phyloP scores from a whole-genome alignment of 2,888 invertebrate genomes.

The Stenolophus ochropezus region DNA sequence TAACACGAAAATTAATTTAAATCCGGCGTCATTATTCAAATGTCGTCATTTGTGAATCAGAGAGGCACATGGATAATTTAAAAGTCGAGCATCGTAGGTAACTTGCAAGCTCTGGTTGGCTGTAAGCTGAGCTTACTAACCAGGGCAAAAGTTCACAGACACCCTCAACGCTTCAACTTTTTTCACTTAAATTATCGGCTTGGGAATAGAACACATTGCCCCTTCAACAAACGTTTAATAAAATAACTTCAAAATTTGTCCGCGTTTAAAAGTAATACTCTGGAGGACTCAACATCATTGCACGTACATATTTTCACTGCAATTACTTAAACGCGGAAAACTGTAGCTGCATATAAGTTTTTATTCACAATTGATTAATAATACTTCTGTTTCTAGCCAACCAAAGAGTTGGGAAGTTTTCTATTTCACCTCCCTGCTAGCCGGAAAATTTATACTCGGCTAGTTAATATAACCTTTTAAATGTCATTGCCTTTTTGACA shows the following conservation, averaged over 20 bases:
- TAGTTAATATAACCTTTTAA: no score
- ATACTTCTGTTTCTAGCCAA: no score
- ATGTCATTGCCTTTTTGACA: no score
- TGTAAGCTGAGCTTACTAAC: slow-evolving; percentile 66
- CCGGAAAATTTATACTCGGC: no score
- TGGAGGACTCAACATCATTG: not conserved
- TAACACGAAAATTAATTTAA: slow-evolving; percentile 49
- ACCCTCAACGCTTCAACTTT: slow-evolving; percentile 47
- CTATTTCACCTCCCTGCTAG: no score
- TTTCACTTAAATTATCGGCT: slow-evolving; percentile 55
- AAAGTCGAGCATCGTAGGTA: slow-evolving; percentile 64
- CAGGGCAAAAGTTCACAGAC: slow-evolving; percentile 72
- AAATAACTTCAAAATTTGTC: slow-evolving; percentile 51
- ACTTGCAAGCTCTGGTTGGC: slow-evolving; percentile 41
- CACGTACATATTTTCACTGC: not conserved
- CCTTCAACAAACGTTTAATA: slow-evolving; percentile 45
- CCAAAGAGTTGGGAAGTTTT: no score
- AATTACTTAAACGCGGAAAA: no score
- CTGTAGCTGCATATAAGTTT: no score
- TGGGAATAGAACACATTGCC: slow-evolving; percentile 52
- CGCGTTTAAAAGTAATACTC: slow-evolving; percentile 34
- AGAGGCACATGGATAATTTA: slow-evolving; percentile 36
- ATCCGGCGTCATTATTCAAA: slow-evolving; percentile 35
- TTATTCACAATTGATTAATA: no score
- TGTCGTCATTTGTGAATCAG: slow-evolving; percentile 41